Evolutionary conservation across 1,140 invertebrate genomes (phyloP).

Genomic region (Drosophila serrata): DNA sequence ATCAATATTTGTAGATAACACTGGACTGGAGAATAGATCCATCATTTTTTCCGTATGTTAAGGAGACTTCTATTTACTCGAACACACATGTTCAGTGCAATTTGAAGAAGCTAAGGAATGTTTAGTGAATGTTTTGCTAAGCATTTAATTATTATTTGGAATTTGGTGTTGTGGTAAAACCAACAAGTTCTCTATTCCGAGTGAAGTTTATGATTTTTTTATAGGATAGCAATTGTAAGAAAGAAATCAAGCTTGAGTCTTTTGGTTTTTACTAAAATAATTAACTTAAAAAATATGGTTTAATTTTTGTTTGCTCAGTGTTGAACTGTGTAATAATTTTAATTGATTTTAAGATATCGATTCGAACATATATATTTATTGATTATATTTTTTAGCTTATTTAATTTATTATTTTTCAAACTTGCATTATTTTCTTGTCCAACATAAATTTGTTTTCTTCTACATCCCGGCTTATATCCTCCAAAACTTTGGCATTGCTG

Average conservation of each 20-base stretch:
- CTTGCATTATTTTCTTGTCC: background rate
- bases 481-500: background rate
- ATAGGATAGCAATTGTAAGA: background rate
- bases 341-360: background rate
- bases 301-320: background rate
- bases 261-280: background rate
- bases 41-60: constrained; percentile 8
- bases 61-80: background rate
- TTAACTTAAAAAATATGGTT: background rate
- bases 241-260: background rate
- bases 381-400: no score
- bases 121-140: background rate
- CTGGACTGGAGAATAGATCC: constrained; percentile 2
- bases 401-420: no score
- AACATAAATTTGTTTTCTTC: background rate
- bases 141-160: background rate
- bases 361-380: no score
- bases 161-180: no score
- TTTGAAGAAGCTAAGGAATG: background rate
- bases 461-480: background rate
- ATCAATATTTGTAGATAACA: constrained; percentile 36
- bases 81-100: background rate
- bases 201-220: background rate
- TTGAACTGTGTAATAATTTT: background rate
- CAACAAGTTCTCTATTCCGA: background rate